Evolutionary conservation across 2,797 vertebrate genomes (phyloP), one percentile per base, ranked within the genome.

Genomic region (Darevskia mixta): DNA sequence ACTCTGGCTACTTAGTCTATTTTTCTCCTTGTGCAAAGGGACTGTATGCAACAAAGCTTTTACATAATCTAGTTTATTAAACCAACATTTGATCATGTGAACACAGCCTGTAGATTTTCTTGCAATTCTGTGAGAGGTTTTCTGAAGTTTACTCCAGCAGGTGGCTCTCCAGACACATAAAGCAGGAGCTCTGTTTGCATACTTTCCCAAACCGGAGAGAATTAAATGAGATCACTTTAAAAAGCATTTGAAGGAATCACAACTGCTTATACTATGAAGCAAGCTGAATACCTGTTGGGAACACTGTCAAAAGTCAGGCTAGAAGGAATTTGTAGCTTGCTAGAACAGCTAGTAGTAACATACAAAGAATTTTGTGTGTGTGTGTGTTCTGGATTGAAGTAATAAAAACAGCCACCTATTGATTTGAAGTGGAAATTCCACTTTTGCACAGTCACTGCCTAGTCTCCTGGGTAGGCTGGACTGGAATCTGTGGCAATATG

Each of bases 121-220:
- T 66, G 38, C 13, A 67, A 38, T 91, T 75, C 13, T 1, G 38
- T 18, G 25, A 82, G 87, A 82, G 72, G 76, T 84, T 82, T 93
- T 94, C 93, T 84, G 81, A 90, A 86, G 77, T 38, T 80, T 86
- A 17, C 90, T 95, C 95, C 95, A 95, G 94, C 94, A 96, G 95
- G 94, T 95, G 95, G 95, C 95, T 94, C 95, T 94, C 94, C 95
- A 95, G 90, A 86, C 92, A 76, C 90, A 86, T 90, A 75, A 91
- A 91, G 90, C 18, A 90, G 38, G 79, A 2, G 38, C 69, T 0
- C 55, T 86, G 3, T 17, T 61, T 0, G 0, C 25, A n/a, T 29
- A 91, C 86, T 85, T 88, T 84, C 11, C 23, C 27, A 41, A 7
- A 20, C 3, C 23, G 45, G 61, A 5, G 61, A 75, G 27, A 41